Evolutionary conservation across 2,888 invertebrate genomes (phyloP), one percentile per base, ranked within the genome.

Genomic region (Synanthedon andrenaeformis): DNA sequence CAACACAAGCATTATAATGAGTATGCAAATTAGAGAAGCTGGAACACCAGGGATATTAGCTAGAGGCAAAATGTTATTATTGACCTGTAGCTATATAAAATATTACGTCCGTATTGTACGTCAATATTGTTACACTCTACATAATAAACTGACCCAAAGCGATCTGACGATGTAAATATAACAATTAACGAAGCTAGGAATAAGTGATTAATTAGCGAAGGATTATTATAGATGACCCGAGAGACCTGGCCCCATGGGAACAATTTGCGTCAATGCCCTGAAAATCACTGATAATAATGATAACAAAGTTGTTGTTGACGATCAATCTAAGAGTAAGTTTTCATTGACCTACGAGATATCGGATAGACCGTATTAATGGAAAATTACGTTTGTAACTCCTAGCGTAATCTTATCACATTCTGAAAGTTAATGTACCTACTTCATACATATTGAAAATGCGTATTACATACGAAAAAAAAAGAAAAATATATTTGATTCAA

Each of bases 261-360:
- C 62, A 59, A 73, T 66, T 74, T 84, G 74, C 84, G 82, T 84
- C 84, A 84, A 72, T 72, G 66, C 62, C 71, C 67, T 65, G 64
- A 62, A 67, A 67, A 69, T 65, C 60, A 67, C 57, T 55, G 65
- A 65, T 68, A 69, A 53, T 60, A 62, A 64, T 61, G 65, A 69
- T 68, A 67, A 72, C 67, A 63, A 63, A 63, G 66, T 64, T 69
- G 57, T 70, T 79, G 72, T 75, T 78, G 72, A 77, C 63, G 61
- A 64, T 45, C 13, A 14, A 58, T 56, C 56, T 56, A 56, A 62
- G 78, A 72, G 77, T 72, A 77, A 71, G 74, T 75, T 74, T 72
- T 71, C 66, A 73, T 72, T 76, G 72, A 82, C 76, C 76, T 61
- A 61, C 63, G 55, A 63, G 70, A 74, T 74, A 70, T 45, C 13